These are phyloP conservation scores for Polydrusus tereticollis DNA, from an alignment of 2,888 invertebrate genomes.

Conservation along the genomic window DNA sequence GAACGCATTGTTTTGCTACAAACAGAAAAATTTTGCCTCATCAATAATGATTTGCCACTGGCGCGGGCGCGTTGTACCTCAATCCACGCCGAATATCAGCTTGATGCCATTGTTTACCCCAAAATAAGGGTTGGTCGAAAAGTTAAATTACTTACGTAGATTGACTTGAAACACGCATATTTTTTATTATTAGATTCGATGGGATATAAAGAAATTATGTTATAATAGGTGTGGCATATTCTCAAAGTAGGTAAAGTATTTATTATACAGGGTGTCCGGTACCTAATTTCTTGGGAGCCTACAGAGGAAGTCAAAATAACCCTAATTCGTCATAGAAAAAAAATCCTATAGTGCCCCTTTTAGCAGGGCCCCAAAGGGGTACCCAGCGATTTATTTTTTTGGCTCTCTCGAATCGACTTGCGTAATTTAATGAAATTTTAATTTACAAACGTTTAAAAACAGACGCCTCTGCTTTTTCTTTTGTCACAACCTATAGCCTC, in stretches of 20 bases:
- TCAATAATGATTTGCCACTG: conserved; percentile 40
- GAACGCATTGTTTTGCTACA: conserved; percentile 46
- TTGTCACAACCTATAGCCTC: no score
- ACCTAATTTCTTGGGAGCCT: no score
- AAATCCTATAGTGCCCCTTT: no score
- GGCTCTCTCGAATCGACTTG: no score
- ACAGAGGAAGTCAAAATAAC: no score
- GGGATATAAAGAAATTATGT: background rate
- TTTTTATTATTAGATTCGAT: background rate
- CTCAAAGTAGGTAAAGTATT: background rate
- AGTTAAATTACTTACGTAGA: background rate
- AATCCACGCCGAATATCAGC: background rate
- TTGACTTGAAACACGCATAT: background rate
- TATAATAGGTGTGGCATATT: background rate
- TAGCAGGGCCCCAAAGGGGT: no score
- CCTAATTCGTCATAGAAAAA: no score
- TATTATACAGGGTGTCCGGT: no score
- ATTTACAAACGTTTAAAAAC: no score
- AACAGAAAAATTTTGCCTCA: conserved; percentile 27
- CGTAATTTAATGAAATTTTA: no score
- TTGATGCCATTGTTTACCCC: conserved; percentile 6
- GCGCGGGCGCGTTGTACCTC: conserved; percentile 23
- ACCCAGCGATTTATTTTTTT: no score
- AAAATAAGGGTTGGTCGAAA: conserved; percentile 23
- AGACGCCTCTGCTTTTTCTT: no score